A percentile compares a stretch with the other conserved stretches of the same genome.
Evolutionary conservation across 2,113 vertebrate genomes (phyloP).

Genomic region (Romanogobio albipinnatus): DNA sequence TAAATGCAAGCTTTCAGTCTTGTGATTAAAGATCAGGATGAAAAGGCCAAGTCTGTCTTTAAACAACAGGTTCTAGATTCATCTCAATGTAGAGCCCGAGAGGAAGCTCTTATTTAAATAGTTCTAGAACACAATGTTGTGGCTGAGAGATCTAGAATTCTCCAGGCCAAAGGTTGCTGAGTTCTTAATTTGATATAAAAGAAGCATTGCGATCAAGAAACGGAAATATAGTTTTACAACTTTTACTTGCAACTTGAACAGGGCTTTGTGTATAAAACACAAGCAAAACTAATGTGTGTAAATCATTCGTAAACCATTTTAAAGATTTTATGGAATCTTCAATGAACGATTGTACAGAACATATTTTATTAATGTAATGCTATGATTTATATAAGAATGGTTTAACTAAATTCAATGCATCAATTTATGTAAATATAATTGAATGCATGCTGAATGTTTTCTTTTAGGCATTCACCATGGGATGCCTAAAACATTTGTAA

Average conservation of each 20-base stretch:
- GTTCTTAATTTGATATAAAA: not conserved
- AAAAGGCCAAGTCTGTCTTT: not conserved
- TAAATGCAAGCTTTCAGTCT: conserved; percentile 20
- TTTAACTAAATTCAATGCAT: not conserved
- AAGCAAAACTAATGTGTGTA: not conserved
- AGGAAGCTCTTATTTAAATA: not conserved
- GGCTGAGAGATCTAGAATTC: not conserved
- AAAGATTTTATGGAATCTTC: too few relatives aligned
- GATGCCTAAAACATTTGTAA: not conserved
- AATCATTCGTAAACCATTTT: too few relatives aligned
- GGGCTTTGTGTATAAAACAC: not conserved
- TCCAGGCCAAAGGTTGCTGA: not conserved
- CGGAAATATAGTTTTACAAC: not conserved
- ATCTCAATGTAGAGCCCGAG: not conserved
- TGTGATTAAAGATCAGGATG: not conserved
- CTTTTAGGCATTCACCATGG: not conserved
- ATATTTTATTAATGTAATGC: not conserved
- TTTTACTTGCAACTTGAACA: not conserved
- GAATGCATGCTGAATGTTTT: not conserved
- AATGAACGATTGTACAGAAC: too few relatives aligned
- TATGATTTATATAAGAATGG: not conserved
- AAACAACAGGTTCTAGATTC: conserved; percentile 9
- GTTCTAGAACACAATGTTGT: not conserved
- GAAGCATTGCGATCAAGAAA: not conserved
- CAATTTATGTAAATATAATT: not conserved